phyloP scores from a whole-genome alignment of 30 jellyfish, hydroid and myxozoan genomes.

The Pseudorhiza aurosa region DNA sequence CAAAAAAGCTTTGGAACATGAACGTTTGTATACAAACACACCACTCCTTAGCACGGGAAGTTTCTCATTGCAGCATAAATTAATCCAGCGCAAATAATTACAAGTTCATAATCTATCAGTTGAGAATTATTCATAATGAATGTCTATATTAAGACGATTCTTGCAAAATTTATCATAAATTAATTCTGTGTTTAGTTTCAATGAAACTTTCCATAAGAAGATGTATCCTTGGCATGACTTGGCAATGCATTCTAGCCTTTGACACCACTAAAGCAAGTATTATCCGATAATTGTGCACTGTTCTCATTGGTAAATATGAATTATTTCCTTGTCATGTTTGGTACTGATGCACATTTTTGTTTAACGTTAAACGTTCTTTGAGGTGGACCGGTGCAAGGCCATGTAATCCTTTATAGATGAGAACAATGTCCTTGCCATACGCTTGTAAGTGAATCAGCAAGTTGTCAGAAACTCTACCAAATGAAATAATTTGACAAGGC shows the following conservation, averaged over 20 bases:
- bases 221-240: slow-evolving; percentile 3
- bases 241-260: not conserved
- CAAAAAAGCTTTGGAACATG: no score
- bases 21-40: no score
- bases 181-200: not conserved
- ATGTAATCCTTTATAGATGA: slow-evolving; percentile 1
- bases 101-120: no score
- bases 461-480: no score
- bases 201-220: not conserved
- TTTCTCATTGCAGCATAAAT: no score
- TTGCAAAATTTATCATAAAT: not conserved
- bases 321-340: slow-evolving; percentile 1
- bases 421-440: no score
- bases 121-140: no score
- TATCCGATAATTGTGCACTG: not conserved
- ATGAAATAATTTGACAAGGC: no score
- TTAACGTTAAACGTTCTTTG: not conserved
- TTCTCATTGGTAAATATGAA: not conserved
- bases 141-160: no score
- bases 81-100: no score
- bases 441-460: no score
- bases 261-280: not conserved
- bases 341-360: not conserved
- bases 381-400: slow-evolving; percentile 4
- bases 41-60: no score